These are phyloP conservation scores for Carduelis carduelis DNA, from an alignment of 2,797 vertebrate species.

Conservation along the genomic window DNA sequence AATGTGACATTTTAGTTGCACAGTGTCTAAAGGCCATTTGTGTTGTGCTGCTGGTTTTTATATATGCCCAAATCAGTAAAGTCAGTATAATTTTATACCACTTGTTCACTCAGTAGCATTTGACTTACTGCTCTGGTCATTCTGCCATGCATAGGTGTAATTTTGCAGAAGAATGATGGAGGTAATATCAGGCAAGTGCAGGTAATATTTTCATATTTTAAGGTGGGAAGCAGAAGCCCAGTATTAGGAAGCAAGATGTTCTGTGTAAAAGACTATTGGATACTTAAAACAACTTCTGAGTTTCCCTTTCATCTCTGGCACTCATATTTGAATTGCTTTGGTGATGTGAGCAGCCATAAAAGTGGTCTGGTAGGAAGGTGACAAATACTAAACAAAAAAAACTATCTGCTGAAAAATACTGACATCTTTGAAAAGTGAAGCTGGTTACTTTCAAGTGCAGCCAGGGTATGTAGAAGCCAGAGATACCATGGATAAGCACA, in stretches of 20 bases:
- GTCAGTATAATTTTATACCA: background rate
- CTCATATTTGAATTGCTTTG: background rate
- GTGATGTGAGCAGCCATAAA: background rate
- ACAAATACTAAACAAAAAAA: background rate
- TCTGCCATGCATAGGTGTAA: background rate
- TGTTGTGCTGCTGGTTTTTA: background rate
- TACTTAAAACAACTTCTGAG: background rate
- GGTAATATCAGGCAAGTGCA: background rate
- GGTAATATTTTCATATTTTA: background rate
- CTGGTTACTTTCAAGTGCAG: background rate
- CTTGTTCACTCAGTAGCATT: background rate
- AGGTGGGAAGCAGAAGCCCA: background rate
- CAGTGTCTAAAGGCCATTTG: background rate
- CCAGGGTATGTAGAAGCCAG: background rate
- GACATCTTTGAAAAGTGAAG: background rate
- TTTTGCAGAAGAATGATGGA: background rate
- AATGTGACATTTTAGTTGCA: background rate
- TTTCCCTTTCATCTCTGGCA: background rate
- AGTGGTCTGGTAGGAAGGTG: background rate
- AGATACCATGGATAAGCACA: background rate
- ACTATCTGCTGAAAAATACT: background rate
- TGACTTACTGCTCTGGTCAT: background rate
- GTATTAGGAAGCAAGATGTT: background rate
- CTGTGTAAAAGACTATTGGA: background rate
- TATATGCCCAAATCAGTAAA: background rate